phyloP scores from a whole-genome alignment of 2,113 vertebrate species.

The Daboia siamensis region DNA sequence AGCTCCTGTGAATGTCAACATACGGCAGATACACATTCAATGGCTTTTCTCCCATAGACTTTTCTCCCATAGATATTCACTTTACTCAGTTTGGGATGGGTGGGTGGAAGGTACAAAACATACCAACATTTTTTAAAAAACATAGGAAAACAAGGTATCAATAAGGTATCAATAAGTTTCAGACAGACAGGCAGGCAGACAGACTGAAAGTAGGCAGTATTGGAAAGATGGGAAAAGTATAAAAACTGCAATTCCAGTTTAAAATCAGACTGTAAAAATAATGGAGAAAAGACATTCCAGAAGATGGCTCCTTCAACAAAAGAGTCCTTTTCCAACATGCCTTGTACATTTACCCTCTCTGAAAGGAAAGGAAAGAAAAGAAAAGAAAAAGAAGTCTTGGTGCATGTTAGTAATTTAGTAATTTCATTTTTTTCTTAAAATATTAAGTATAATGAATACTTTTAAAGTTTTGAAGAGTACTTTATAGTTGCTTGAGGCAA shows the following conservation, averaged over 20 bases:
- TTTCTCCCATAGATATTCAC: neutral
- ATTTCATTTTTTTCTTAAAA: neutral
- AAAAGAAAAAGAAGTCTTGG: neutral
- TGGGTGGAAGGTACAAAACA: neutral
- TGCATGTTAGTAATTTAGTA: neutral
- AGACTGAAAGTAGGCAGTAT: neutral
- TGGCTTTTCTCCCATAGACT: neutral
- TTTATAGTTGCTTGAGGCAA: neutral
- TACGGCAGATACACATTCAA: neutral
- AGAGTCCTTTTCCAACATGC: no score
- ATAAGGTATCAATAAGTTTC: neutral
- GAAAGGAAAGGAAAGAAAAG: no score
- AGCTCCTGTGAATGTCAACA: neutral
- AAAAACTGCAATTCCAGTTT: neutral
- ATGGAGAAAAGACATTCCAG: neutral
- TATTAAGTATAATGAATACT: neutral
- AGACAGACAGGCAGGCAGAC: neutral
- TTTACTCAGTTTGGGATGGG: neutral
- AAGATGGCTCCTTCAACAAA: no score
- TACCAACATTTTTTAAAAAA: neutral
- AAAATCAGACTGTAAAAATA: neutral
- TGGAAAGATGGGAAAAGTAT: neutral
- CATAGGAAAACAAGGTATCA: neutral
- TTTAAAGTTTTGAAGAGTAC: neutral
- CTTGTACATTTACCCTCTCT: neutral